Evolutionary conservation across 2,888 invertebrate species (phyloP), one percentile per base, ranked within the genome.

Genomic region (Xylocampa areola): DNA sequence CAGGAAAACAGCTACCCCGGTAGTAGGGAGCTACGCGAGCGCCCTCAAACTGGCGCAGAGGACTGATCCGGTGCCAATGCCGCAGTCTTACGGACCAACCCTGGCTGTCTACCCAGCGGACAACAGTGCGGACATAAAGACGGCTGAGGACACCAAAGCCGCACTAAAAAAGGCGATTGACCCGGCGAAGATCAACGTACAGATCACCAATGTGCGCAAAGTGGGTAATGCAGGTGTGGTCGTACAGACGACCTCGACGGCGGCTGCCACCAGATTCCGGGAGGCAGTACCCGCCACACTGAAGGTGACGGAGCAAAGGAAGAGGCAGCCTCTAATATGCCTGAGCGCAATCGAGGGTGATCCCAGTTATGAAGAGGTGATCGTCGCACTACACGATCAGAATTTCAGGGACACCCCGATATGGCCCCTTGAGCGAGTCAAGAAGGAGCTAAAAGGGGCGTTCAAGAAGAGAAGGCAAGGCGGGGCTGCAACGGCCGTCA

Each of bases 321-420:
- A 0, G 0, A 6, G 2, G 1, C 37, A 5, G 14, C 58, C 58
- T 0, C 3, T 47, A 0, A 7, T 59, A 0, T 45, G 48, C 11
- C 4, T 57, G 0, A 33, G 16, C 0, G 17, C 30, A 1, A 7
- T 57, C 0, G 58, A 57, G 0, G 58, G 36, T 0, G 23, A 57
- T 19, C 36, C 58, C 0, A 0, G 14, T 0, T 19, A n/a, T 0
- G 37, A 33, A 0, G 45, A 44, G 0, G 3, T 57, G 0, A 0
- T 39, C 0, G 2, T 0, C 0, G 30, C 36, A 0, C 16, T 57
- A 0, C 47, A 58, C 0, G 47, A 37, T 6, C 45, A 45, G 0
- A 57, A 58, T 0, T 33, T 7, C 0, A 13, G 8, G 0, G 57
- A 59, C 0, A 40, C 53, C 2, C 0, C 0, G 0, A 0, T n/a